phyloP scores from a whole-genome alignment of 2,113 vertebrate genomes.

The Oenanthe melanoleuca region DNA sequence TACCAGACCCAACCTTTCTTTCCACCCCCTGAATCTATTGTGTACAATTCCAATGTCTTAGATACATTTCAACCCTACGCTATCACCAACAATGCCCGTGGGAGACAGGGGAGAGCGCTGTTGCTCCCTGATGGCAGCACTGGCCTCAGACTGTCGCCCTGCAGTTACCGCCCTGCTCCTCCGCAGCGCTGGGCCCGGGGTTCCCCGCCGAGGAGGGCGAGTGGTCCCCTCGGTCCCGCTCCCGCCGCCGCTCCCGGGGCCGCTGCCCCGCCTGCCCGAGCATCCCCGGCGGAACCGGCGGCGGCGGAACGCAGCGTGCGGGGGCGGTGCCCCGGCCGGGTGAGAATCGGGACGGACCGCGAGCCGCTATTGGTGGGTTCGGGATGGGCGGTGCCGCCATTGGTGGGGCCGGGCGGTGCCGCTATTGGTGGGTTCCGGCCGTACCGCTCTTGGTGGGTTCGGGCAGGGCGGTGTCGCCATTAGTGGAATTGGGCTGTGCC shows the following conservation, averaged over 20 bases:
- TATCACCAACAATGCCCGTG: rapidly evolving
- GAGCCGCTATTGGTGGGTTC: too few species aligned
- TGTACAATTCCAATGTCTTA: too few species aligned
- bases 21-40: too few species aligned
- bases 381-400: too few species aligned
- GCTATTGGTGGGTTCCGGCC: background rate
- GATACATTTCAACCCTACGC: too few species aligned
- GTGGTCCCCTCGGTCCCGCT: background rate
- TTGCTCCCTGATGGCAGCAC: background rate
- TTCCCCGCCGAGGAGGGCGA: background rate
- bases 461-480: too few species aligned
- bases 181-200: background rate
- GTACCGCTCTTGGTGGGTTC: too few species aligned
- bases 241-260: background rate
- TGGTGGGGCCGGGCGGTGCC: too few species aligned
- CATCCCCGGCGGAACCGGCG: background rate
- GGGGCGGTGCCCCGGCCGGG: background rate
- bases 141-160: too few species aligned
- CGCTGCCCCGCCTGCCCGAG: background rate
- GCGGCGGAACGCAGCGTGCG: background rate
- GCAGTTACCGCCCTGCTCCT: background rate
- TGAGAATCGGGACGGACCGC: rapidly evolving
- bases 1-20: too few species aligned
- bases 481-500: too few species aligned
- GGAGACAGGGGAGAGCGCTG: too few species aligned